Evolutionary conservation across 2,113 vertebrate genomes (phyloP).

Genomic region (Sialia sialis): DNA sequence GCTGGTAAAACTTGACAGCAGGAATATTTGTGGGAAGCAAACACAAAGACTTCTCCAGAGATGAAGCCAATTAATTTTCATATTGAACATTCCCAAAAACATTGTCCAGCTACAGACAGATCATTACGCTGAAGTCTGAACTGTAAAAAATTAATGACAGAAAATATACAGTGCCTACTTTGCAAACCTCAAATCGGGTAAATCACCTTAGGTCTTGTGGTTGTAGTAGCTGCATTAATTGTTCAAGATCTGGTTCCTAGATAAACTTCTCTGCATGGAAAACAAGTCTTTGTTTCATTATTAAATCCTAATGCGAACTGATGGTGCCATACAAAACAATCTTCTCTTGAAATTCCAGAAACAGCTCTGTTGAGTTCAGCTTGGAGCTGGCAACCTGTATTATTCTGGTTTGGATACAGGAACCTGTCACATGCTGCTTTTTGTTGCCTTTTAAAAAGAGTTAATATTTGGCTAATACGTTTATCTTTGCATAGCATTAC

Average conservation of each 20-base stretch:
- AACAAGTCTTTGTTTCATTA: slow-evolving; percentile 43
- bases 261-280: slow-evolving; percentile 30
- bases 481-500: slow-evolving; percentile 55
- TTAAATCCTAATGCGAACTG: not conserved
- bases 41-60: slow-evolving; percentile 13
- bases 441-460: not conserved
- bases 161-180: not conserved
- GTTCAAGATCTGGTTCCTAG: slow-evolving; percentile 6
- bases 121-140: slow-evolving; percentile 27
- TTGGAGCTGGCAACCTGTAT: not conserved
- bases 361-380: not conserved
- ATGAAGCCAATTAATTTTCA: slow-evolving; percentile 47
- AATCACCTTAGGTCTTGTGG: slow-evolving; percentile 27
- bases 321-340: not conserved
- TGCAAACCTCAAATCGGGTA: slow-evolving; percentile 11
- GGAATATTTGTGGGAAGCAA: slow-evolving; percentile 19
- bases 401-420: not conserved
- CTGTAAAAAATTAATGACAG: slow-evolving; percentile 31
- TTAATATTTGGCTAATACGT: slow-evolving; percentile 57
- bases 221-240: slow-evolving; percentile 25
- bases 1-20: slow-evolving; percentile 4
- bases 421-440: not conserved
- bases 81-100: slow-evolving; percentile 1
- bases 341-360: not conserved
- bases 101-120: not conserved